These are phyloP conservation scores for Parnassius apollo DNA, from an alignment of 2,888 invertebrate species.

Conservation along the genomic window DNA sequence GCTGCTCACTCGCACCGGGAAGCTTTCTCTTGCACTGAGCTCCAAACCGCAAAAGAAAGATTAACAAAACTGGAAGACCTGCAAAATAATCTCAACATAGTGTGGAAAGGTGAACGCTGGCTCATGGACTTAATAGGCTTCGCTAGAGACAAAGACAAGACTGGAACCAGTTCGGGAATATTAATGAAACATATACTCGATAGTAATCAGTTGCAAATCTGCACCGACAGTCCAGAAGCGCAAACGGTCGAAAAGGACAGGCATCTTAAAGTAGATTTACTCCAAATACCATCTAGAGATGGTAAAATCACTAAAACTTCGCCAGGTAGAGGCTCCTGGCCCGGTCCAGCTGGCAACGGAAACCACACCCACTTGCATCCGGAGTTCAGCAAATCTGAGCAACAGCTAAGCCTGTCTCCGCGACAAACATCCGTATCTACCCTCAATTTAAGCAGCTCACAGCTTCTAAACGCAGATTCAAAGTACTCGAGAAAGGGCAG, in stretches of 20 bases:
- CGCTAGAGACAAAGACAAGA: conserved; percentile 88
- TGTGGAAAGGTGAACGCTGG: conserved; percentile 98
- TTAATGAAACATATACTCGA: conserved; percentile 68
- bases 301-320: conserved; percentile 88
- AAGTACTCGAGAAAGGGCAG: conserved; percentile 79
- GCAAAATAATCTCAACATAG: conserved; percentile 90
- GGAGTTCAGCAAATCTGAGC: conserved; percentile 92
- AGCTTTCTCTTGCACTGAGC: conserved; percentile 95
- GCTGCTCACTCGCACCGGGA: conserved; percentile 96
- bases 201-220: conserved; percentile 51
- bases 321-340: conserved; percentile 92
- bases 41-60: conserved; percentile 92
- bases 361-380: conserved; percentile 78
- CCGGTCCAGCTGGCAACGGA: conserved; percentile 86
- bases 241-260: conserved; percentile 72
- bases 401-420: conserved; percentile 82
- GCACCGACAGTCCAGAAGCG: conserved; percentile 55
- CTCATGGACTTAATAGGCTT: conserved; percentile 97
- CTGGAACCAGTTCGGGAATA: conserved; percentile 70
- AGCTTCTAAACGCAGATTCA: conserved; percentile 76
- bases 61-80: conserved; percentile 90
- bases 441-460: conserved; percentile 76
- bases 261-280: conserved; percentile 69
- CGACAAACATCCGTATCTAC: conserved; percentile 77
- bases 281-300: conserved; percentile 87